phyloP scores from a whole-genome alignment of 2,888 invertebrate genomes.

The Gastracanthus pulcherrimus region DNA sequence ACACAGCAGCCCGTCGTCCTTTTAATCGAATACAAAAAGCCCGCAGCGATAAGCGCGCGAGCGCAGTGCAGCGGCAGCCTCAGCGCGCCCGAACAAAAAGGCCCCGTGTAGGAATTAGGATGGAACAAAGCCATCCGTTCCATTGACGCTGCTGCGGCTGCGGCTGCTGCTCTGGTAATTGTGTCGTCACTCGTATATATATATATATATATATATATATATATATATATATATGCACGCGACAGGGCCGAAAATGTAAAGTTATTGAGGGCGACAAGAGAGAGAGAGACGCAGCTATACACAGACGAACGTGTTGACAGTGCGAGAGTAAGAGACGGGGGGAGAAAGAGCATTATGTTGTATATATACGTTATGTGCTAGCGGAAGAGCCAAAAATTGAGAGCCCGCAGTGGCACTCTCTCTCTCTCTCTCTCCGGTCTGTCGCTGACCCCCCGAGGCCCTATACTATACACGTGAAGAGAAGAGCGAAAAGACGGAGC shows the following conservation, averaged over 20 bases:
- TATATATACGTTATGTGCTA: background rate
- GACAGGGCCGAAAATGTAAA: conserved; percentile 29
- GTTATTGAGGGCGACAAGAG: conserved; percentile 27
- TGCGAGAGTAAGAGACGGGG: background rate
- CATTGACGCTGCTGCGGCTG: conserved; percentile 8
- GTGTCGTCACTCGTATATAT: conserved; percentile 17
- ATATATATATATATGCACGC: background rate
- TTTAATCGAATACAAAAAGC: background rate
- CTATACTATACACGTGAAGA: background rate
- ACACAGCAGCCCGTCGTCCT: too few species aligned
- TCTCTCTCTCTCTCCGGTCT: too few species aligned
- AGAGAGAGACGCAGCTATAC: background rate
- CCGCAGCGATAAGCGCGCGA: background rate
- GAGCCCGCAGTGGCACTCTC: conserved; percentile 7
- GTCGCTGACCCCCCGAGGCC: background rate
- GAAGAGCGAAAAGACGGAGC: background rate
- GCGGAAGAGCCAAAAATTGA: conserved; percentile 42
- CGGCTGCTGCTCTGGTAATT: conserved; percentile 21
- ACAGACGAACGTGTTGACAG: background rate
- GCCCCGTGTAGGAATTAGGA: conserved; percentile 13
- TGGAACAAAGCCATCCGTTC: conserved; percentile 29
- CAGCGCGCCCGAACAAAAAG: background rate
- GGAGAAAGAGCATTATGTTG: background rate
- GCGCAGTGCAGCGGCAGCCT: background rate
- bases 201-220: background rate